Evolutionary conservation across 2,113 vertebrate species (phyloP).

Genomic region (Halcyon senegalensis): DNA sequence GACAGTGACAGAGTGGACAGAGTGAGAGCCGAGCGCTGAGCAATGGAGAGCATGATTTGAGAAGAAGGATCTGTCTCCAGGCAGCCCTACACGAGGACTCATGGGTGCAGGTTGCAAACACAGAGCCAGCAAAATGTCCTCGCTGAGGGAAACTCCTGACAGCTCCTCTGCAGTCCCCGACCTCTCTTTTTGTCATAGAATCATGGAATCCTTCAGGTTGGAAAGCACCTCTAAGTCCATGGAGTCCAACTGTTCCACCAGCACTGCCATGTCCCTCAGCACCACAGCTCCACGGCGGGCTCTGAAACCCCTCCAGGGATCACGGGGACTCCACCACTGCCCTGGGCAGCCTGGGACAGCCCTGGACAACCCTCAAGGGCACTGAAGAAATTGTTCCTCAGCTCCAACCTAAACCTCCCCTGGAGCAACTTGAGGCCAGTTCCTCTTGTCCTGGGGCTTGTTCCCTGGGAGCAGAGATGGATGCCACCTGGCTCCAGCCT

Average conservation of each 20-base stretch:
- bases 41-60: not conserved
- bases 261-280: not conserved
- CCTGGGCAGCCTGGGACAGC: not conserved
- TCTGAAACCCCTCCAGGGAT: too few species aligned
- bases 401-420: too few species aligned
- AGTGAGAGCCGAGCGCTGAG: not conserved
- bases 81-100: not conserved
- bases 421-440: too few species aligned
- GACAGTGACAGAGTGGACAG: not conserved
- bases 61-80: not conserved
- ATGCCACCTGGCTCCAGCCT: too few species aligned
- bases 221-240: not conserved
- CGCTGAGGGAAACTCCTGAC: not conserved
- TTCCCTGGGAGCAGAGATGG: too few species aligned
- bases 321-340: not conserved
- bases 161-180: not conserved
- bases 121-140: not conserved
- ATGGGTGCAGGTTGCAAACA: rapidly evolving
- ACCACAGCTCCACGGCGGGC: too few species aligned
- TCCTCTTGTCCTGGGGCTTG: too few species aligned
- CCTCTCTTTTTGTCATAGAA: not conserved
- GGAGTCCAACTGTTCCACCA: not conserved
- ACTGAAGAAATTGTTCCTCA: too few species aligned
- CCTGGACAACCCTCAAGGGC: too few species aligned
- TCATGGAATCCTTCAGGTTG: not conserved